Evolutionary conservation across 2,888 invertebrate species (phyloP).

Genomic region (Ophion ellenae): DNA sequence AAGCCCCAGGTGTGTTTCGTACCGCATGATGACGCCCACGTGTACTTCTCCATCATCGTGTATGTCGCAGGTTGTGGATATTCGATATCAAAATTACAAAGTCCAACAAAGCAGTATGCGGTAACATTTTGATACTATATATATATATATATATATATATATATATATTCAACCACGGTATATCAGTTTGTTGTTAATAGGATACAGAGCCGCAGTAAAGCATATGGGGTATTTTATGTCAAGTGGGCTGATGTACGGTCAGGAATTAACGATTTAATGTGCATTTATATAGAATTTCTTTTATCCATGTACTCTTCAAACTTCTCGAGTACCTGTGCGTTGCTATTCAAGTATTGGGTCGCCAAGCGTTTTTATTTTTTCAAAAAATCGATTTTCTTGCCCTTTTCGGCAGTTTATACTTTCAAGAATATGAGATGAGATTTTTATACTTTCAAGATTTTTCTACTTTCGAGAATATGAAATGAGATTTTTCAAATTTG

Average conservation of each 20-base stretch:
- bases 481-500: too few species aligned
- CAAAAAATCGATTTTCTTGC: too few species aligned
- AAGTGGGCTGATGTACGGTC: neutral
- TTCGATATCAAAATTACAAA: conserved; percentile 43
- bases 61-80: conserved; percentile 24
- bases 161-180: neutral
- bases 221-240: neutral
- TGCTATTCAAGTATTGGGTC: too few species aligned
- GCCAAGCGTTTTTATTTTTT: too few species aligned
- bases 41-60: conserved; percentile 43
- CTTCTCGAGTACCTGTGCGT: too few species aligned
- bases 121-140: conserved; percentile 7
- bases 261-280: too few species aligned
- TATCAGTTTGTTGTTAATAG: neutral
- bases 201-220: neutral
- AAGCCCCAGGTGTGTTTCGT: conserved; percentile 29
- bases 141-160: neutral
- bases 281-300: too few species aligned
- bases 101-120: conserved; percentile 2
- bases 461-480: too few species aligned
- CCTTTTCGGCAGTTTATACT: too few species aligned
- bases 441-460: too few species aligned
- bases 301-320: too few species aligned
- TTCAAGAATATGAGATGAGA: too few species aligned
- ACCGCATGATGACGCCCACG: conserved; percentile 18